Base-by-base conservation (phyloP, 2,113 vertebrate species). In the Cercocebus atys region DNA sequence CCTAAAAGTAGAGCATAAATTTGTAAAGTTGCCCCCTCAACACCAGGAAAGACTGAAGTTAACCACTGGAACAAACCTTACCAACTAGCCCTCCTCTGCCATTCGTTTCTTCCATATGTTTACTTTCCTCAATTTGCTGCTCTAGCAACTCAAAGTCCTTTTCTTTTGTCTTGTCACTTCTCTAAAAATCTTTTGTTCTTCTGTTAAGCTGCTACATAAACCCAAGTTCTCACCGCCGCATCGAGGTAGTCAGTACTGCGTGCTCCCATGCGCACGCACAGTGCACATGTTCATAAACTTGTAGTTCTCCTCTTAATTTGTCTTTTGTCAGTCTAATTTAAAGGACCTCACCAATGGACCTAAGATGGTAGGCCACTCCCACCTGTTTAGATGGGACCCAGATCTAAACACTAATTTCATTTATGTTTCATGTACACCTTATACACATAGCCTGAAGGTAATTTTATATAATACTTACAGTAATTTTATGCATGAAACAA, bases 251-350 rank as follows among this genome's bases (percentile, higher is more conserved):
- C 23, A 38, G 5, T 35, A 38, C 32, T 10, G 35, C 10, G 27
- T 8, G 27, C 25, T 64, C 40, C 45, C 14, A 17, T 27, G 4
- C 1, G 20, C 13, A n/a, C 1, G 1, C 22, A 10, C 32, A 22
- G n/a, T 16, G 7, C 13, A 11, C 14, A 0, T 70, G 35, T 10
- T 52, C 13, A 17, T 17, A 50, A 64, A 45, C 38, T 32, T 64
- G 27, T 32, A 17, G 32, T 38, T 82, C 57, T 57, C n/a, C 20
- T n/a, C 38, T 38, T 40, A 38, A 8, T 59, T 64, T 64, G n/a
- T 45, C 30, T 52, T 45, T 87, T 70, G n/a, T n/a, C 32, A n/a
- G 47, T 52, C 47, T 52, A 80, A n/a, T n/a, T 52, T 23, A 50
- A 20, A n/a, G 47, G 17, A 47, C 17, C 30, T 30, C 76, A 80